Evolutionary conservation across 2,797 vertebrate species (phyloP).

Genomic region (Emys orbicularis): DNA sequence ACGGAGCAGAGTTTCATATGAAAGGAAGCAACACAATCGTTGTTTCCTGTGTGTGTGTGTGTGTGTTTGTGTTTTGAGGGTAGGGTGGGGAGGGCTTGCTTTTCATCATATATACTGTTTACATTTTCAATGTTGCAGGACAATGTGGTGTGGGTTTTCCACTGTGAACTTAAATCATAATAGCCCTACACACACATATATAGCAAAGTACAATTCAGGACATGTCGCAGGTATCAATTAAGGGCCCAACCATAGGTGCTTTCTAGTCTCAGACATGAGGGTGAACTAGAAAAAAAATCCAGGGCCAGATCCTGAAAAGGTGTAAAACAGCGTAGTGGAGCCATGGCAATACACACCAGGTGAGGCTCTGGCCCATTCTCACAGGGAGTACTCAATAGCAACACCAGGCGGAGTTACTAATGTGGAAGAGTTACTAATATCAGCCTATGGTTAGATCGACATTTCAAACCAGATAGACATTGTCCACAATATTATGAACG

Average conservation of each 20-base stretch:
- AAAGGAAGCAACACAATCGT: background rate
- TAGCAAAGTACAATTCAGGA: background rate
- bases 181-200: background rate
- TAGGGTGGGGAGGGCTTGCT: background rate
- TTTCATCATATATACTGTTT: background rate
- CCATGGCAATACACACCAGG: background rate
- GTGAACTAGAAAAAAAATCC: background rate
- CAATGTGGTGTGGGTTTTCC: background rate
- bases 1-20: background rate
- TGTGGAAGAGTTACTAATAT: background rate
- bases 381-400: background rate
- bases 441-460: background rate
- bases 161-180: background rate
- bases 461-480: background rate
- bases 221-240: background rate
- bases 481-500: background rate
- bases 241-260: background rate
- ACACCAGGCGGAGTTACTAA: background rate
- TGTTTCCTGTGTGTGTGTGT: background rate
- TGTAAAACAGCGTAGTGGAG: rapidly evolving
- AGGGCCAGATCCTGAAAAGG: background rate
- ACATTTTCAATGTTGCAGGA: background rate
- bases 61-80: background rate
- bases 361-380: background rate
- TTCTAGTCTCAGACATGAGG: background rate